Conservation (phyloP, 2,888 invertebrate genomes). For the Eristalis arbustorum region DNA sequence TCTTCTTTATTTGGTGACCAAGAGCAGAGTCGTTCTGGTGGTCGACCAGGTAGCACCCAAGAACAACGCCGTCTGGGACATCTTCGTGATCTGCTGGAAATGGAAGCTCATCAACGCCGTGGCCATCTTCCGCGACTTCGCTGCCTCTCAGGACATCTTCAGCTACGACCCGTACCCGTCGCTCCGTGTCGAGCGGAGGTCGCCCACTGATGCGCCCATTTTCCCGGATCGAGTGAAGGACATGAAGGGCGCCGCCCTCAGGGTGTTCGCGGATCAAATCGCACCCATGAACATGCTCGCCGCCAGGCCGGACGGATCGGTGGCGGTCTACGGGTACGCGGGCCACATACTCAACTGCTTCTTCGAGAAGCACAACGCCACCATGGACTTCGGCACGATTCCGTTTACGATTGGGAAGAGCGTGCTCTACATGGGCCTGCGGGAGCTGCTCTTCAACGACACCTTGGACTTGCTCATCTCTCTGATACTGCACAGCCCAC, state of each 20-base stretch:
- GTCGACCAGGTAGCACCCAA: not conserved
- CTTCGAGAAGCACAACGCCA: slow-evolving; percentile 17
- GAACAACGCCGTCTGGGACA: not conserved
- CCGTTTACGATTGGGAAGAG: slow-evolving; percentile 3
- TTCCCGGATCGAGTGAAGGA: slow-evolving; percentile 10
- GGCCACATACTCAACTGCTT: slow-evolving; percentile 12
- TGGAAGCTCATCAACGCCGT: slow-evolving; percentile 22
- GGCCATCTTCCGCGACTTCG: slow-evolving; percentile 1
- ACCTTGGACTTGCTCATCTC: slow-evolving; percentile 33
- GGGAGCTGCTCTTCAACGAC: slow-evolving; percentile 13
- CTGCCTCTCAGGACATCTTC: not conserved
- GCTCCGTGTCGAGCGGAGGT: not conserved
- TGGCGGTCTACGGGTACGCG: slow-evolving; percentile 19
- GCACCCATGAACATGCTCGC: slow-evolving; percentile 22
- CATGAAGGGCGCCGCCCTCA: not conserved
- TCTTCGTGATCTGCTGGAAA: slow-evolving; percentile 16
- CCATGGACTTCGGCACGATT: not conserved
- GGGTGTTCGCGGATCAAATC: slow-evolving; percentile 30
- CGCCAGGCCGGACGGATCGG: not conserved
- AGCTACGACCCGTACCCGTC: slow-evolving; percentile 9
- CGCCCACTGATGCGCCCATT: not conserved
- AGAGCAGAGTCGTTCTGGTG: not conserved
- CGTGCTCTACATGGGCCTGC: slow-evolving; percentile 1
- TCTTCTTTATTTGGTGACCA: not conserved
- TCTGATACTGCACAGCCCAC: not conserved